These are phyloP conservation scores for Albula glossodonta DNA, from an alignment of 2,113 vertebrate species.

Conservation along the genomic window DNA sequence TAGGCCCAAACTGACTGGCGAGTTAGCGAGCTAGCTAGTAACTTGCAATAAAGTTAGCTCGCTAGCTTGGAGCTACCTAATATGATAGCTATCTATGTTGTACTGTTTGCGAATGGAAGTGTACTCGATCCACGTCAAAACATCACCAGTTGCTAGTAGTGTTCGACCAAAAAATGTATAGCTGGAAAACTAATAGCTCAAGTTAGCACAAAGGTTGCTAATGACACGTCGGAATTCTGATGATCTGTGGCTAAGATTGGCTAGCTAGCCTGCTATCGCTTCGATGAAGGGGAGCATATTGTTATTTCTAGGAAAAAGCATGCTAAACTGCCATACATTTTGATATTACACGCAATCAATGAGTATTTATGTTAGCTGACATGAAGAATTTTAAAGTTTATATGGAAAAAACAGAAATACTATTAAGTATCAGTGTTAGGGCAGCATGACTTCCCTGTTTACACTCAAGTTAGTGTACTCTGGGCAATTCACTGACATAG, in stretches of 20 bases:
- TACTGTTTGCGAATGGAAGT: not conserved
- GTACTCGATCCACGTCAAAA: not conserved
- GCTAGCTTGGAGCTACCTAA: not conserved
- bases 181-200: not conserved
- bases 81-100: not conserved
- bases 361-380: not conserved
- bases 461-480: not conserved
- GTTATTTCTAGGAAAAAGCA: not conserved
- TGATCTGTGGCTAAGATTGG: not conserved
- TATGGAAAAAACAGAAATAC: not conserved
- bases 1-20: not conserved
- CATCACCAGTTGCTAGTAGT: not conserved
- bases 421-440: not conserved
- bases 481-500: not conserved
- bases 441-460: not conserved
- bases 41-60: slow-evolving; percentile 3
- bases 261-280: not conserved
- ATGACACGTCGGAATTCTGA: slow-evolving; percentile 4
- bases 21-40: slow-evolving; percentile 6
- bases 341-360: not conserved
- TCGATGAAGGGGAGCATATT: not conserved
- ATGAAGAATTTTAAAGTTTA: not conserved
- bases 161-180: not conserved
- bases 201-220: not conserved
- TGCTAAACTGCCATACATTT: not conserved